phyloP scores from a whole-genome alignment of 1,140 invertebrate species.

The Drosophila lini region DNA sequence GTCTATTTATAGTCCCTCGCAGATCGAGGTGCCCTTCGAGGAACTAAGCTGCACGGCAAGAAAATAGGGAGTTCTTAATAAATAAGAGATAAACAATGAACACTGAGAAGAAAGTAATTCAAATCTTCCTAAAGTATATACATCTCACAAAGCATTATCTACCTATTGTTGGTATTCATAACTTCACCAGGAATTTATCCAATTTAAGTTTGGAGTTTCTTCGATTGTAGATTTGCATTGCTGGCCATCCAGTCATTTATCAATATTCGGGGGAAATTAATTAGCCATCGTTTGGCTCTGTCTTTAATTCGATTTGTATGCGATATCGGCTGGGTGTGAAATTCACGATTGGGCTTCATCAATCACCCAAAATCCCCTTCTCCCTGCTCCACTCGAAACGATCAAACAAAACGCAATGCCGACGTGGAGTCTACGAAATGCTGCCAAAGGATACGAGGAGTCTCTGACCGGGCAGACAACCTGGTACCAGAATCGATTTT shows the following conservation, averaged over 20 bases:
- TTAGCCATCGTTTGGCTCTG: constrained; percentile 57
- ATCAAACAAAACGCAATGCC: constrained; percentile 67
- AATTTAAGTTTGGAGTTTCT: constrained; percentile 14
- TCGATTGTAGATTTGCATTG: constrained; percentile 47
- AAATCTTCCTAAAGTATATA: too few relatives aligned
- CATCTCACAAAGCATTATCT: background rate
- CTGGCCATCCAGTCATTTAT: constrained; percentile 54
- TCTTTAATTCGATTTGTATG: constrained; percentile 81
- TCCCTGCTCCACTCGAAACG: constrained; percentile 43
- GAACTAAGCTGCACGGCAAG: background rate
- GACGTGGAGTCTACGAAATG: constrained; percentile 58
- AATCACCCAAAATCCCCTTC: constrained; percentile 53
- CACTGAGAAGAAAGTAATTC: background rate
- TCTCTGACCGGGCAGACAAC: constrained; percentile 62
- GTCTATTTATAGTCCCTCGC: constrained; percentile 45
- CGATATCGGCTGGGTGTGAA: constrained; percentile 75
- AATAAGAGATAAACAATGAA: background rate
- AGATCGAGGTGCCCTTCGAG: constrained; percentile 25
- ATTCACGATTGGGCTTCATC: constrained; percentile 67
- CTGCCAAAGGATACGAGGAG: constrained; percentile 55
- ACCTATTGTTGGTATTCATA: background rate
- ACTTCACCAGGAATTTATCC: background rate
- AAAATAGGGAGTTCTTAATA: constrained; percentile 2
- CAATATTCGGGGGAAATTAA: constrained; percentile 74
- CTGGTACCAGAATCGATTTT: constrained; percentile 50